These are phyloP conservation scores for Litoditis marina DNA, from an alignment of 2,888 invertebrate species.

Conservation along the genomic window DNA sequence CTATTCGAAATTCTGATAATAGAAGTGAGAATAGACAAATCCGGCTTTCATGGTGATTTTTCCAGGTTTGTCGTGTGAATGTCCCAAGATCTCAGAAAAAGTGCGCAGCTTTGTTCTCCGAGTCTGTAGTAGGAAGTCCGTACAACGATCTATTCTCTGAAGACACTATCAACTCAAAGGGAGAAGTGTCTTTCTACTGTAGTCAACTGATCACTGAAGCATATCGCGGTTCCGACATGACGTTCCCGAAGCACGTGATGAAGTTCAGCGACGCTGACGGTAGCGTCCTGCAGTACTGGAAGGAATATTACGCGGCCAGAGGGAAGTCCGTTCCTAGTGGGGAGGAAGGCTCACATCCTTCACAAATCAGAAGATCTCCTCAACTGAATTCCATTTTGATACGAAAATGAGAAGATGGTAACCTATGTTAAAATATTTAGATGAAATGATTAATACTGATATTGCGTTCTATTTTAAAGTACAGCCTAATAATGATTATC, in stretches of 20 bases:
- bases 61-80: slow-evolving; percentile 12
- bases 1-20: too few relatives aligned
- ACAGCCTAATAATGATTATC: too few relatives aligned
- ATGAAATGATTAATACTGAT: too few relatives aligned
- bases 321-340: background rate
- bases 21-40: too few relatives aligned
- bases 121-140: slow-evolving; percentile 7
- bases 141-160: slow-evolving; percentile 43
- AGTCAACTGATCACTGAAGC: slow-evolving; percentile 38
- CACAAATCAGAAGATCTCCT: slow-evolving; percentile 20
- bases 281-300: slow-evolving; percentile 40
- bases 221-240: slow-evolving; percentile 18
- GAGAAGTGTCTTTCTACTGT: slow-evolving; percentile 34
- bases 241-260: slow-evolving; percentile 42
- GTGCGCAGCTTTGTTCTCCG: slow-evolving; percentile 7
- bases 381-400: too few relatives aligned
- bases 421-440: too few relatives aligned
- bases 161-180: slow-evolving; percentile 27
- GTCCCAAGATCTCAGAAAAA: background rate
- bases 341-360: slow-evolving; percentile 34
- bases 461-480: too few relatives aligned
- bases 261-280: slow-evolving; percentile 38
- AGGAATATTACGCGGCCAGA: slow-evolving; percentile 37
- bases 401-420: too few relatives aligned
- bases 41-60: background rate